Conservation (phyloP, 2,797 vertebrate species). For the Myotis daubentonii region DNA sequence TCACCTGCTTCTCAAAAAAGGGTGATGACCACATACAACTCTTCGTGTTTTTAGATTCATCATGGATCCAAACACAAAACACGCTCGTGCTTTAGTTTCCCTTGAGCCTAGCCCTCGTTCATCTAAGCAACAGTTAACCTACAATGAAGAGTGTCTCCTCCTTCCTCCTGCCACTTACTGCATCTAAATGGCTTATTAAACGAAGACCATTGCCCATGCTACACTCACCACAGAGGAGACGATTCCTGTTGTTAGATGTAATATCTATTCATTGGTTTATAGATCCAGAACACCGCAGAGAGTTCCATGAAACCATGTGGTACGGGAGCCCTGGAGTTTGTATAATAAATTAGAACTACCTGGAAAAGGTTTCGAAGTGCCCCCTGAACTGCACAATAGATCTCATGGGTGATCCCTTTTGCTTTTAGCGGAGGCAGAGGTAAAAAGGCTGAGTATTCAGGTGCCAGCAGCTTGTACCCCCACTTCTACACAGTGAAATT, state of each 20-base stretch:
- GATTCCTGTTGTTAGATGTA: constrained; percentile 13
- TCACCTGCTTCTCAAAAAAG: not conserved
- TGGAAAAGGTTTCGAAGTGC: not conserved
- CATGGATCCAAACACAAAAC: not conserved
- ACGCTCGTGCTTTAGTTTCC: not conserved
- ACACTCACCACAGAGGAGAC: not conserved
- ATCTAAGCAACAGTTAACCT: not conserved
- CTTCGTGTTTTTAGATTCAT: not conserved
- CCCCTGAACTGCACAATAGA: not conserved
- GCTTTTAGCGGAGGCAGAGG: not conserved
- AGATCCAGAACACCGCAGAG: not conserved
- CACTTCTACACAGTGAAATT: not conserved
- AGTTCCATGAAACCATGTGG: constrained; percentile 3
- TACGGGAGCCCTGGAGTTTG: not conserved
- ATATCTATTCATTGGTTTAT: constrained; percentile 59
- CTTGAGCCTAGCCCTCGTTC: not conserved
- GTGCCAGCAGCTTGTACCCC: too few species aligned
- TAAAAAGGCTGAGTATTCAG: not conserved
- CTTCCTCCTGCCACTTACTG: not conserved
- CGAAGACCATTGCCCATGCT: not conserved
- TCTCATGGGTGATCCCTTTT: not conserved
- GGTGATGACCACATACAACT: not conserved
- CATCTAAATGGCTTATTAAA: not conserved
- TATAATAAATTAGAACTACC: constrained; percentile 35
- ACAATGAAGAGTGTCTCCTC: not conserved